Percentiles rank a stretch among this genome's conserved stretches.
These are phyloP conservation scores for Tetramorium alpestre DNA, from an alignment of 1,140 invertebrate genomes.

Conservation along the genomic window DNA sequence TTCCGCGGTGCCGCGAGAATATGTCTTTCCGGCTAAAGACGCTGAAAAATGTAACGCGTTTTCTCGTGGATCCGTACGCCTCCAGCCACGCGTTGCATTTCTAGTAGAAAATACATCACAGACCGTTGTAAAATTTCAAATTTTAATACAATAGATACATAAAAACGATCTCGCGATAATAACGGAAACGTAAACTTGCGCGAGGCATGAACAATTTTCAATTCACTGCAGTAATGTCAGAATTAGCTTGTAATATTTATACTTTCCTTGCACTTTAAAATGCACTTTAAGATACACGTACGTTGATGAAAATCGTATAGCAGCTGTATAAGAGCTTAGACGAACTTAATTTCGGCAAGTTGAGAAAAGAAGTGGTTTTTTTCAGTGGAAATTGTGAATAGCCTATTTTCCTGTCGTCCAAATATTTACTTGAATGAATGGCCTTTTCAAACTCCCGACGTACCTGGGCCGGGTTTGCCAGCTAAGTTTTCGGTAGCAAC, in stretches of 20 bases:
- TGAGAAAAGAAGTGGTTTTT: neutral
- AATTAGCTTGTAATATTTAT: neutral
- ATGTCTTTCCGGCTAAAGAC: slow-evolving; percentile 45
- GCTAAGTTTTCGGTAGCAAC: slow-evolving; percentile 55
- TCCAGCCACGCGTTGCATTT: slow-evolving; percentile 20
- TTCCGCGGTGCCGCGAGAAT: slow-evolving; percentile 51
- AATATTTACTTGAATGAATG: slow-evolving; percentile 56
- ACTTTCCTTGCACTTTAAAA: neutral
- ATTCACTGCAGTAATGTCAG: neutral
- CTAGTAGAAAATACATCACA: neutral
- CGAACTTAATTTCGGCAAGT: neutral
- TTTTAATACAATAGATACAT: neutral
- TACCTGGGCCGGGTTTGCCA: slow-evolving; percentile 35
- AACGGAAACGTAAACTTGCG: neutral
- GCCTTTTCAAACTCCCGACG: slow-evolving; percentile 46
- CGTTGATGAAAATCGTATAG: neutral
- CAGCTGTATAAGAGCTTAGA: neutral
- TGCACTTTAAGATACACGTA: neutral
- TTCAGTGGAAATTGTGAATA: slow-evolving; percentile 1
- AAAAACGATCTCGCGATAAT: neutral
- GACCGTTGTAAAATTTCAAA: slow-evolving; percentile 29
- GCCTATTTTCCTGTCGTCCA: slow-evolving; percentile 47
- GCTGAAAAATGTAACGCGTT: slow-evolving; percentile 48
- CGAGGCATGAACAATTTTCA: neutral
- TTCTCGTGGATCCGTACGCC: neutral